Percentiles rank a stretch among this genome's conserved stretches.
These are phyloP conservation scores for Hypocryptadius cinnamomeus DNA, from an alignment of 2,113 vertebrate genomes.

Conservation along the genomic window DNA sequence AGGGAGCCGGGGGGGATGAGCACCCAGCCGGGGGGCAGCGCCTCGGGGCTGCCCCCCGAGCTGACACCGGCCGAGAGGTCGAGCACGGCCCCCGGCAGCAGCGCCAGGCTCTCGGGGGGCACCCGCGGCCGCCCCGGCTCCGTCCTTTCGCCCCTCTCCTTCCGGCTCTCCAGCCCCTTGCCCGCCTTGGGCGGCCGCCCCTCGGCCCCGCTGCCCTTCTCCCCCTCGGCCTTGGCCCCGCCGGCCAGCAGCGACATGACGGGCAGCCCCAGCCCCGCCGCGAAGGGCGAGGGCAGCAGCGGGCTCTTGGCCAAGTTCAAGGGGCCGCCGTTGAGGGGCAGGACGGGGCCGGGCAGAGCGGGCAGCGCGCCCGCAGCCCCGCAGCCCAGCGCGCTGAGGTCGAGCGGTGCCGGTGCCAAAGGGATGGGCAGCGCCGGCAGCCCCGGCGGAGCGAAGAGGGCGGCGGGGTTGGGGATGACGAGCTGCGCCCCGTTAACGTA, in stretches of 20 bases:
- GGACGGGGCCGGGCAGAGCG: conserved; percentile 69
- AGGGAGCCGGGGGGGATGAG: conserved; percentile 89
- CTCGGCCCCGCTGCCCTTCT: conserved; percentile 15
- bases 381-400: conserved; percentile 88
- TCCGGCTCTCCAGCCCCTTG: conserved; percentile 53
- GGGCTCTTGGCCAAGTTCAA: conserved; percentile 85
- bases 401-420: conserved; percentile 78
- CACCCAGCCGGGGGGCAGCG: conserved; percentile 85
- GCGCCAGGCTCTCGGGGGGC: conserved; percentile 62
- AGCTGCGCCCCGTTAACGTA: conserved; percentile 86
- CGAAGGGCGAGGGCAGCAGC: conserved; percentile 78
- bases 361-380: conserved; percentile 63
- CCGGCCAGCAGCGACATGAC: conserved; percentile 82
- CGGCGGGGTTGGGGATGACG: conserved; percentile 82
- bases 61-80: conserved; percentile 83
- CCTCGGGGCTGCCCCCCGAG: conserved; percentile 74
- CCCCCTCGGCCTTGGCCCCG: conserved; percentile 62
- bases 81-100: conserved; percentile 75
- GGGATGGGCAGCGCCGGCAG: conserved; percentile 78
- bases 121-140: conserved; percentile 58
- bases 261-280: conserved; percentile 81
- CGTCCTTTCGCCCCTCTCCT: conserved; percentile 60
- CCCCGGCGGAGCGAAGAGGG: conserved; percentile 80
- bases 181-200: not conserved
- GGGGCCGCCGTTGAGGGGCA: conserved; percentile 77